A percentile compares a stretch with the other conserved stretches of the same genome.
Conservation (phyloP, 2,888 invertebrate species). For the Platynereis dumerilii region DNA sequence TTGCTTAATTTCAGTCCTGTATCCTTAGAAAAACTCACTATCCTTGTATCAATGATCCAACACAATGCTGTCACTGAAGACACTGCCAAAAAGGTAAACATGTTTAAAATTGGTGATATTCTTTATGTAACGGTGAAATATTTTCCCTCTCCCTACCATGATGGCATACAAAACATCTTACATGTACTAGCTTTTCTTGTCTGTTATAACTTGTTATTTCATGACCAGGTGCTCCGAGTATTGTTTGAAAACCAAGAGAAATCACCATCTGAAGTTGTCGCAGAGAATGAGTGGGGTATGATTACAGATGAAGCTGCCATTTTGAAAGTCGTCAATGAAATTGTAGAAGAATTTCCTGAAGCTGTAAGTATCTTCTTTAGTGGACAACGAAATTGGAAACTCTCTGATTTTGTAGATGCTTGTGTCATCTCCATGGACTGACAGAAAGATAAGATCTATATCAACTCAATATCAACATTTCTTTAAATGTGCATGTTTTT, state of each 20-base stretch:
- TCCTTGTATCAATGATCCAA: conserved; percentile 21
- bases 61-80: conserved; percentile 15
- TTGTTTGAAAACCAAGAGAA: too few relatives aligned
- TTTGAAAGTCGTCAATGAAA: conserved; percentile 13
- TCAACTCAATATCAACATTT: neutral
- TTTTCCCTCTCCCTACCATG: too few relatives aligned
- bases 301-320: conserved; percentile 24
- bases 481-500: too few relatives aligned
- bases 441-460: neutral
- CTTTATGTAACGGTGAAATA: too few relatives aligned
- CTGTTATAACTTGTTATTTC: too few relatives aligned
- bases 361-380: conserved; percentile 27
- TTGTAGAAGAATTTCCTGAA: conserved; percentile 18
- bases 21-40: conserved; percentile 8
- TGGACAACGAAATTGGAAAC: too few relatives aligned
- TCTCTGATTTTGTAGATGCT: conserved; percentile 28
- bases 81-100: conserved; percentile 24
- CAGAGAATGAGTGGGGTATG: conserved; percentile 23
- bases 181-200: too few relatives aligned
- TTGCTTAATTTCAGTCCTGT: conserved; percentile 1
- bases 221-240: too few relatives aligned
- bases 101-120: too few relatives aligned
- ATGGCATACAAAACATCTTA: too few relatives aligned
- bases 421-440: neutral
- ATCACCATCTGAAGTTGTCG: conserved; percentile 17